Percentiles rank a stretch among this genome's conserved stretches.
Conservation (phyloP, 2,113 vertebrate genomes). For the Mirza zaza region DNA sequence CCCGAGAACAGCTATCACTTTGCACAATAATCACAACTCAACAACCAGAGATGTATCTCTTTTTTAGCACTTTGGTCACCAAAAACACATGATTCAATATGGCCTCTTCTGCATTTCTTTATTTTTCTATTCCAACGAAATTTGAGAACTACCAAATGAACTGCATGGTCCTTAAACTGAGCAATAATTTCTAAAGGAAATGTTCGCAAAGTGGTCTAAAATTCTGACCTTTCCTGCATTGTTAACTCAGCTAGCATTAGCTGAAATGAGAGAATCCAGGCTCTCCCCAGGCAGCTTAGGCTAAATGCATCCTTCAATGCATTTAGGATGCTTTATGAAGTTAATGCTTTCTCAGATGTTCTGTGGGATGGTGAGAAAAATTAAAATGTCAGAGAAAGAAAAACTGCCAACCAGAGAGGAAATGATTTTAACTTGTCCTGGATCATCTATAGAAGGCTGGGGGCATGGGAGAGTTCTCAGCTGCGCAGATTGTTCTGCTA, state of each 20-base stretch:
- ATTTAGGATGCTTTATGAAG: neutral
- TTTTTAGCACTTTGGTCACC: neutral
- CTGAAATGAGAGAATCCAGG: neutral
- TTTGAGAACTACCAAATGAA: neutral
- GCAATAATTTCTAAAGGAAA: neutral
- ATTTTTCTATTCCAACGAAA: neutral
- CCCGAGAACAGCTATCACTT: neutral
- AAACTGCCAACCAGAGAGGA: constrained; percentile 2
- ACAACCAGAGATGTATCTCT: neutral
- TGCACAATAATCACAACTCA: neutral
- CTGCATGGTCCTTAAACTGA: neutral
- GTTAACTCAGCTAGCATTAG: neutral
- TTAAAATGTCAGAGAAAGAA: constrained; percentile 52
- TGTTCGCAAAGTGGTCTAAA: neutral
- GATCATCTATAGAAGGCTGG: neutral
- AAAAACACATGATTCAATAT: neutral
- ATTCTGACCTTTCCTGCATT: neutral
- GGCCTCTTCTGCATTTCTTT: neutral
- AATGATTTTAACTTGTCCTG: neutral
- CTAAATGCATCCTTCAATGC: neutral
- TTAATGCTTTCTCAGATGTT: neutral
- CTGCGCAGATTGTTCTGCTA: neutral
- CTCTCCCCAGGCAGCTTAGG: neutral
- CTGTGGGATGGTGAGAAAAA: constrained; percentile 21
- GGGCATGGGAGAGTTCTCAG: neutral